Base-by-base conservation (phyloP, 2,113 vertebrate genomes). In the Oostethus manadensis region DNA sequence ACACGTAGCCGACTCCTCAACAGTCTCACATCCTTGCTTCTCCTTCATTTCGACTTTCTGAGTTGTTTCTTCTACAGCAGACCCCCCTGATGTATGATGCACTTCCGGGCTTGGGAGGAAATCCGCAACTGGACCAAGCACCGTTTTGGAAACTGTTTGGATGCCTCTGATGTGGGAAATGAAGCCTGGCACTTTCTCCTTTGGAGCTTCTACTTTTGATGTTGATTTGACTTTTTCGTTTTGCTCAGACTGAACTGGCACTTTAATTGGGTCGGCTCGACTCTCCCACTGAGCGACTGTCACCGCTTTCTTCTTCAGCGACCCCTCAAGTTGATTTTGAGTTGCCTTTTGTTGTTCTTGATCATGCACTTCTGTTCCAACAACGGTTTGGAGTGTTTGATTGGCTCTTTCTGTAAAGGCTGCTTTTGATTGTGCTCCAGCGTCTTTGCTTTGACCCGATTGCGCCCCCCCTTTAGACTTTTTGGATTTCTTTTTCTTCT, bases 161-260 rank as follows among this genome's bases (percentile, higher is more conserved):
- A 89, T 81, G 61, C 92, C 84, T 64, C 82, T 88, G 56, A 92
- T 79, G 66, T 87, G 80, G 66, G 86, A 88, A 67, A 92, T 80
- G 81, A 92, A 84, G 56, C 88, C 71, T 60, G 91, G 88, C 43
- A 88, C 78, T 59, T 92, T 87, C 68, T 70, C 87, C 81, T 81
- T 92, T 73, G 88, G 77, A 68, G 88, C 80, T 64, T 83, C 87
- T 42, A 88, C 87, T 67, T 74, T 58, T 60, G 77, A 53, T 69
- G 76, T 68, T 73, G 71, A 63, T 60, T 82, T 86, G 56, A 76
- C 73, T 48, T 73, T 51, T 60, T 84, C 79, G 65, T 63, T 78
- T 77, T 79, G 71, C 67, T 79, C 67, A 60, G 65, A 71, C 68
- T 71, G 14, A 40, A 44, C 55, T 66, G 84, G 73, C 77, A 76